Evolutionary conservation across 2,797 vertebrate species (phyloP).

Genomic region (Linurgus olivaceus): DNA sequence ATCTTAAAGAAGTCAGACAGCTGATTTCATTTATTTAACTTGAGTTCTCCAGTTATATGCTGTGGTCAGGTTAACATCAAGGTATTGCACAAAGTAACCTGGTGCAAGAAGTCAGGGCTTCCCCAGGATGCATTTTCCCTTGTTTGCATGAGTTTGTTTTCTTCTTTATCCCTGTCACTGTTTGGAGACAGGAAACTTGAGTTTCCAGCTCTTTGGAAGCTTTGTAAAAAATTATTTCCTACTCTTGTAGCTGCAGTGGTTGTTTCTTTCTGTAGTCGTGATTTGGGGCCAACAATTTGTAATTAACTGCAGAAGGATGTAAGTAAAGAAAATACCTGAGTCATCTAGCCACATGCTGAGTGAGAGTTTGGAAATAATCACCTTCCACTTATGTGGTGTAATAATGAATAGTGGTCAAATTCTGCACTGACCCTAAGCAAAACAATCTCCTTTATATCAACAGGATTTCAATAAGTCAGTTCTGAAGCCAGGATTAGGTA

Average conservation of each 20-base stretch:
- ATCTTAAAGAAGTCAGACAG: slow-evolving; percentile 76
- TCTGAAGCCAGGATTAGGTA: neutral
- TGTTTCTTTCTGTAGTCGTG: neutral
- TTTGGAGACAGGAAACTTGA: neutral
- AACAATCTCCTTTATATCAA: neutral
- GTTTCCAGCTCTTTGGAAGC: neutral
- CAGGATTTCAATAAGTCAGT: neutral
- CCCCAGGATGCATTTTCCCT: neutral
- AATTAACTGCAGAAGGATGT: neutral
- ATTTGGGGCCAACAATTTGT: neutral
- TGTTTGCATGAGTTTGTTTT: neutral
- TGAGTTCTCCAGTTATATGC: slow-evolving; percentile 63
- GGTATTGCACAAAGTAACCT: slow-evolving; percentile 34
- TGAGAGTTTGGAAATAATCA: neutral
- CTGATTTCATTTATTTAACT: slow-evolving; percentile 78
- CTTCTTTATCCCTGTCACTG: neutral
- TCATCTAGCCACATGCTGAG: neutral
- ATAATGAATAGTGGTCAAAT: neutral
- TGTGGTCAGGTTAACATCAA: slow-evolving; percentile 65
- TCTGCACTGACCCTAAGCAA: neutral
- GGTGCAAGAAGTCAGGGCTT: slow-evolving; percentile 20
- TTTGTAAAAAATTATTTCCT: neutral
- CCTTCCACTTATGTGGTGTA: neutral
- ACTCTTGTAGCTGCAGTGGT: neutral
- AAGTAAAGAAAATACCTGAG: neutral